phyloP scores from a whole-genome alignment of 2,888 invertebrate genomes.

The Carterocephalus palaemon region DNA sequence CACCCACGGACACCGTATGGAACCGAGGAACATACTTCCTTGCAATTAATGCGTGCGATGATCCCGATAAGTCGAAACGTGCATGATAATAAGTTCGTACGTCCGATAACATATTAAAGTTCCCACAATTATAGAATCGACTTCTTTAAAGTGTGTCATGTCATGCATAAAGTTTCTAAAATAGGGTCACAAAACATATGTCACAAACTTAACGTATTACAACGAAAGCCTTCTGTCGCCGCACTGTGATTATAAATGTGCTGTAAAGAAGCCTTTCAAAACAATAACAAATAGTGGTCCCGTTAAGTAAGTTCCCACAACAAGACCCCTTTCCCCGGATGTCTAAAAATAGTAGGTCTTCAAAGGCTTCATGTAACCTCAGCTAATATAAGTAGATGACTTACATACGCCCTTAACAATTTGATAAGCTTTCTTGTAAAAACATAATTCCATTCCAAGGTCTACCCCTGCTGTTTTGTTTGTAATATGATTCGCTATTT shows the following conservation, averaged over 20 bases:
- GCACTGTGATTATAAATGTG: too few species aligned
- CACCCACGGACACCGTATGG: conserved; percentile 51
- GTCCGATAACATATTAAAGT: conserved; percentile 34
- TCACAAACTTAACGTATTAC: not conserved
- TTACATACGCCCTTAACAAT: conserved; percentile 16
- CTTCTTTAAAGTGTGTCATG: conserved; percentile 4
- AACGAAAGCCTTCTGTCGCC: too few species aligned
- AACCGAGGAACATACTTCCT: conserved; percentile 59
- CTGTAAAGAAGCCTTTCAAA: conserved; percentile 13
- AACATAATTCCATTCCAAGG: conserved; percentile 35
- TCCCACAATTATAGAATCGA: conserved; percentile 45
- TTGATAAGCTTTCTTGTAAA: conserved; percentile 26
- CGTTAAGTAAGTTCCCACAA: conserved; percentile 23
- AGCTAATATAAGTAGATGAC: conserved; percentile 20
- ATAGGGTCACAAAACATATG: not conserved
- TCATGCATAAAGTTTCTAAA: conserved; percentile 6
- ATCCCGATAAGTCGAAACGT: conserved; percentile 61
- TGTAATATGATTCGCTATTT: conserved; percentile 65
- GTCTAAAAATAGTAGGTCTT: conserved; percentile 22
- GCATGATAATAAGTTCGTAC: conserved; percentile 69
- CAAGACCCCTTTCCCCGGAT: conserved; percentile 22
- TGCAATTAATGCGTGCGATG: conserved; percentile 73
- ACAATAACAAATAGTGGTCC: conserved; percentile 13
- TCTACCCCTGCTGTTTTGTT: conserved; percentile 53
- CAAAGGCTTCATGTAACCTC: conserved; percentile 23